Percentiles rank a stretch among this genome's conserved stretches.
Evolutionary conservation across 2,113 vertebrate species (phyloP).

Genomic region (Chunga burmeisteri): DNA sequence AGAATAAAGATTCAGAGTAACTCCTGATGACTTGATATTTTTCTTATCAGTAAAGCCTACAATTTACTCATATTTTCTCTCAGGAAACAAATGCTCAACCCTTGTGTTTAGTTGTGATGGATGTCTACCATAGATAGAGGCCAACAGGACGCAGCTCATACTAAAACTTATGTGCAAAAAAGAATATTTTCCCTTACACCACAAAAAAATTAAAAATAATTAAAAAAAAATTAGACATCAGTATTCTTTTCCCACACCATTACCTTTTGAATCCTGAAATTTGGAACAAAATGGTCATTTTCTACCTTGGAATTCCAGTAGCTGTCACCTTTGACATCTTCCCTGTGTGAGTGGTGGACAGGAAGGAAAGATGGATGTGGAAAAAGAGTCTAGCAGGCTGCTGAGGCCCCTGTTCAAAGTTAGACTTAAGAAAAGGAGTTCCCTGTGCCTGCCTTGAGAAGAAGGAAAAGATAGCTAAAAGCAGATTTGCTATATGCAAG

Average conservation of each 20-base stretch:
- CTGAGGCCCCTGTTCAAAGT: neutral
- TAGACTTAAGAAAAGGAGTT: neutral
- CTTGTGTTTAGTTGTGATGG: neutral
- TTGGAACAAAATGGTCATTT: neutral
- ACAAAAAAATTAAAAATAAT: neutral
- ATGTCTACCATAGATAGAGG: neutral
- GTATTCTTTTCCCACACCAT: neutral
- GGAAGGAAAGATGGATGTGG: neutral
- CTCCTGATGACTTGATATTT: neutral
- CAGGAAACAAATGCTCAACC: neutral
- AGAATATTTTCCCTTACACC: neutral
- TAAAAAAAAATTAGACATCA: neutral
- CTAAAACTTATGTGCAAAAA: neutral
- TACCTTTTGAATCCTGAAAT: neutral
- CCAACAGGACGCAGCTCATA: neutral
- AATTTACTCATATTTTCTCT: neutral
- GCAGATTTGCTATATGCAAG: neutral
- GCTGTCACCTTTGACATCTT: neutral
- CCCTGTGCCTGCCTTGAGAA: neutral
- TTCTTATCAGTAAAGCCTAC: neutral
- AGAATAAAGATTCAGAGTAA: neutral
- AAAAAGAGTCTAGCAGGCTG: neutral
- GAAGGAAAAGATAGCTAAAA: neutral
- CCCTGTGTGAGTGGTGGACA: neutral
- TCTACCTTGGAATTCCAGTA: neutral